Percentiles rank a stretch among this genome's conserved stretches.
Conservation (phyloP, 2,113 vertebrate genomes). For the Xiphorhynchus elegans region DNA sequence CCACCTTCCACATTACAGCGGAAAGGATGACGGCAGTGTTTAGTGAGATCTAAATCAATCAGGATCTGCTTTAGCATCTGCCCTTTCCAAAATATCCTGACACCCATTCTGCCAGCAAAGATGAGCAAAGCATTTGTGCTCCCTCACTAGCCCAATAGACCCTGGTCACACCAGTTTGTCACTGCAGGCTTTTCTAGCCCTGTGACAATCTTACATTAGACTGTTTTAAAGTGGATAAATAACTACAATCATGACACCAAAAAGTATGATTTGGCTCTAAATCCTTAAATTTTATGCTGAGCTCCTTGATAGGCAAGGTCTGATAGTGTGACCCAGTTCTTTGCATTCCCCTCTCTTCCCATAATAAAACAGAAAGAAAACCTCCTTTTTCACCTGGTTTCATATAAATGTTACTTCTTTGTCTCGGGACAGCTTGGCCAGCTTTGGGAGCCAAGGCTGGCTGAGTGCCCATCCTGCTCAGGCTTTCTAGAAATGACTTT, state of each 20-base stretch:
- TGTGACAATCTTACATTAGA: neutral
- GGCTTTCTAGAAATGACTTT: slow-evolving; percentile 19
- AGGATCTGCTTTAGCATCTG: neutral
- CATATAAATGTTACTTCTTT: neutral
- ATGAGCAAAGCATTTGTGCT: neutral
- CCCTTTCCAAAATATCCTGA: neutral
- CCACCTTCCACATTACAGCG: neutral
- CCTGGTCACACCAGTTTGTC: neutral
- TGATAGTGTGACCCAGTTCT: neutral
- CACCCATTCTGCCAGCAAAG: neutral
- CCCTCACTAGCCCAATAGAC: neutral
- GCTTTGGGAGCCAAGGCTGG: neutral
- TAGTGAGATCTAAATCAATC: neutral
- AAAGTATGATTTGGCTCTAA: neutral
- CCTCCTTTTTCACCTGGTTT: neutral
- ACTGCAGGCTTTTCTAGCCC: neutral
- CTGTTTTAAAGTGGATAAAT: neutral
- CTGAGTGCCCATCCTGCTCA: neutral
- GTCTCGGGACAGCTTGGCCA: neutral
- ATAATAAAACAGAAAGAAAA: neutral
- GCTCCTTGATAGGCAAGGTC: neutral
- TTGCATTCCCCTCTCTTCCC: neutral
- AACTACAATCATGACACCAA: neutral
- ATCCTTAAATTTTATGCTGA: neutral
- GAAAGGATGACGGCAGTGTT: neutral